Base-by-base conservation (phyloP, 2,888 invertebrate genomes). In the Junonia oenone region DNA sequence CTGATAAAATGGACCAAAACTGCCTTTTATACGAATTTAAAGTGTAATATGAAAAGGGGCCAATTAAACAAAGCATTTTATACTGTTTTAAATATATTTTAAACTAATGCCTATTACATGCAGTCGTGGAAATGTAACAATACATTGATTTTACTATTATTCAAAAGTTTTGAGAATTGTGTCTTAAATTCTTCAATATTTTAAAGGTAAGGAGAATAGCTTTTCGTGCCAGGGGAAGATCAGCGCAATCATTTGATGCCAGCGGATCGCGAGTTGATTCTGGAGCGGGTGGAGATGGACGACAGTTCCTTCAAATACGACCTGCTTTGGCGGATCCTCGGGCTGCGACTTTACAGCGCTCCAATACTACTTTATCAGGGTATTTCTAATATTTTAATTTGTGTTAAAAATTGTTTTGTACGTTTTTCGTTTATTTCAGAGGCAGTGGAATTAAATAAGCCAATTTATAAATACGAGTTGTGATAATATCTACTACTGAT, bases 351-450 rank as follows among this genome's bases (percentile, higher is more conserved):
- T 71, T 76, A 33, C 85, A 84, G 61, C 79, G 92, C 43, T 92
- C 92, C 3, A 85, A 92, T 62, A 91, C 91, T 60, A 90, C 89
- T 46, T 69, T 92, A 62, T 68, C 81, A 2, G 78, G 87, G 89
- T 88, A 71, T 67, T 67, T 59, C 17, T 4, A 17, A 14, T 37
- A 37, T 38, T 17, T n/a, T n/a, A n/a, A n/a, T n/a, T n/a, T n/a
- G n/a, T n/a, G n/a, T n/a, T n/a, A n/a, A n/a, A n/a, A n/a, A n/a
- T n/a, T n/a, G n/a, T n/a, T n/a, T n/a, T n/a, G n/a, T n/a, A n/a
- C n/a, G n/a, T n/a, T n/a, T n/a, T n/a, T n/a, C n/a, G n/a, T n/a
- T n/a, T n/a, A n/a, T n/a, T n/a, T n/a, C n/a, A n/a, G n/a, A n/a
- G n/a, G n/a, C n/a, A n/a, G n/a, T n/a, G n/a, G n/a, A n/a, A n/a